These are phyloP conservation scores for Anabas testudineus DNA, from an alignment of 2,797 vertebrate genomes.

Conservation along the genomic window DNA sequence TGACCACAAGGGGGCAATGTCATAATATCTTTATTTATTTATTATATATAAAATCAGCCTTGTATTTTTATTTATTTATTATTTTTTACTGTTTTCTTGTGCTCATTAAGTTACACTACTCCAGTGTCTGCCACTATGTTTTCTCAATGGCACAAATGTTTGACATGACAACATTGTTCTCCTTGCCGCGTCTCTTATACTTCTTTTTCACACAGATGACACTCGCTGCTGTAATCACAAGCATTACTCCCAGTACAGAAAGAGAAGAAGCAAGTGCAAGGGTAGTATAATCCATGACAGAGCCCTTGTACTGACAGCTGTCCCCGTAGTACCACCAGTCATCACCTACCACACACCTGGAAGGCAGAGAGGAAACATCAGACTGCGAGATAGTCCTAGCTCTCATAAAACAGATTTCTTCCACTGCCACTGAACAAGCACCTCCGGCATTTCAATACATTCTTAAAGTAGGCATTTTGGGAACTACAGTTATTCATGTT, in stretches of 20 bases:
- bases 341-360: constrained; percentile 85
- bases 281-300: constrained; percentile 72
- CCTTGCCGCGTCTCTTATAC: constrained; percentile 60
- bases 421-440: too few relatives aligned
- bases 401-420: not conserved
- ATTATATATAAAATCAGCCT: not conserved
- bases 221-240: constrained; percentile 84
- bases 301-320: constrained; percentile 85
- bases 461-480: too few relatives aligned
- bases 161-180: rapidly evolving
- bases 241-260: constrained; percentile 86
- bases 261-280: constrained; percentile 83
- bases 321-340: constrained; percentile 91
- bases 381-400: not conserved
- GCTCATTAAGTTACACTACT: not conserved
- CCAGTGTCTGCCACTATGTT: not conserved
- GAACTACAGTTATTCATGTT: too few relatives aligned
- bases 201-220: constrained; percentile 86
- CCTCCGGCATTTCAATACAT: too few relatives aligned
- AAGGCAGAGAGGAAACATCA: not conserved
- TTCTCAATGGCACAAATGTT: constrained; percentile 26
- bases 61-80: not conserved
- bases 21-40: not conserved
- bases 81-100: not conserved
- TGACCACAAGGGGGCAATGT: constrained; percentile 63